phyloP scores from a whole-genome alignment of 1,140 invertebrate genomes.

The Luehdorfia chinensis region DNA sequence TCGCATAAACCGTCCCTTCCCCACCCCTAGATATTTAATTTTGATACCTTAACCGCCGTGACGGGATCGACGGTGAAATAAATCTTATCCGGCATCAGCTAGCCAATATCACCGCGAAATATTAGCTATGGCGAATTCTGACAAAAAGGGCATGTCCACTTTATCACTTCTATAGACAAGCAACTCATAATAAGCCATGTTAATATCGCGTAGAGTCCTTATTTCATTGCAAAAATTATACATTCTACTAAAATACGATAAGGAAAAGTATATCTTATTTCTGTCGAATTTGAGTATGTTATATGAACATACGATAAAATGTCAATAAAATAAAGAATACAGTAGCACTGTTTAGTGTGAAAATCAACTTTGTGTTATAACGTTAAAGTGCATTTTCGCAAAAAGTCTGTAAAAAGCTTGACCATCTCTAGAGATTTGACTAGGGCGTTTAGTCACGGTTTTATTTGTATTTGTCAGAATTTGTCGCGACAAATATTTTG shows the following conservation, averaged over 20 bases:
- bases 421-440: slow-evolving; percentile 61
- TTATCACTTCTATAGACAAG: slow-evolving; percentile 18
- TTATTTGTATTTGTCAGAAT: slow-evolving; percentile 69
- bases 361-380: slow-evolving; percentile 4
- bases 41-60: slow-evolving; percentile 66
- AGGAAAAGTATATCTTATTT: slow-evolving; percentile 39
- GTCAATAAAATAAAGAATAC: neutral
- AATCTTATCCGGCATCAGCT: slow-evolving; percentile 64
- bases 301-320: slow-evolving; percentile 24
- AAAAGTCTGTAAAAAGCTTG: slow-evolving; percentile 27
- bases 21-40: slow-evolving; percentile 63
- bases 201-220: accelerated
- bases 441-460: slow-evolving; percentile 65
- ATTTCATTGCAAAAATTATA: neutral
- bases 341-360: neutral
- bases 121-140: slow-evolving; percentile 68
- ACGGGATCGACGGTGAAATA: slow-evolving; percentile 42
- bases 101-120: slow-evolving; percentile 69
- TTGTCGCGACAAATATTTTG: slow-evolving; percentile 71
- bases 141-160: slow-evolving; percentile 47
- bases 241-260: slow-evolving; percentile 18
- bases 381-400: slow-evolving; percentile 21
- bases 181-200: slow-evolving; percentile 26
- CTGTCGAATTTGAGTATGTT: slow-evolving; percentile 36
- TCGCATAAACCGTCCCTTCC: slow-evolving; percentile 35